Base-by-base conservation (phyloP, 2,113 vertebrate species). In the Pollachius pollachius region DNA sequence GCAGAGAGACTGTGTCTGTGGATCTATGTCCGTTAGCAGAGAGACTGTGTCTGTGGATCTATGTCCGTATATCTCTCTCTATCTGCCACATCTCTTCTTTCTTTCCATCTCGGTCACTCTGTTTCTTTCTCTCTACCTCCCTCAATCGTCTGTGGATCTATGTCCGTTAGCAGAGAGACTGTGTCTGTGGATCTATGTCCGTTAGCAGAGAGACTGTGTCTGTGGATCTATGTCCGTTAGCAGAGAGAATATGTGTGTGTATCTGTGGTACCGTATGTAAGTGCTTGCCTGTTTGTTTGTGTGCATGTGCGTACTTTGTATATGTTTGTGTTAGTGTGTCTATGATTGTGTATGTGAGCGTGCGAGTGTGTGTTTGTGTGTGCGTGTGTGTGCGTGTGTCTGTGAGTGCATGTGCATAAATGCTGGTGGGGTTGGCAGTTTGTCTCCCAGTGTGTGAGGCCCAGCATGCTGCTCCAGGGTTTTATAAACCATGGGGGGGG, bases 381-480 rank as follows among this genome's bases (percentile, higher is more conserved):
- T 23, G n/a, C 6, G 41, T 52, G 41, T 16, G 48, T 65, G 12
- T 57, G 30, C 41, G 41, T 60, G 73, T 68, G 64, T 71, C 34
- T 69, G 73, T 69, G 48, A 57, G 65, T 5, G 12, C 66, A 66
- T 57, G 54, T 62, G 60, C 21, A 21, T 25, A 25, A 23, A 15
- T 25, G 60, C 41, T 62, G 60, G 8, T 9, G 19, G 13, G 21
- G 11, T 23, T 62, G 60, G 57, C 75, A 82, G 78, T 87, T 81
- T 83, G 78, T 85, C 69, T 82, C 79, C 79, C 81, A 54, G 87
- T 84, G 79, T 87, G 78, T 77, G 76, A 69, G 76, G 78, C 75
- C 77, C 41, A 70, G 82, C 72, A 73, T 72, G 64, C 76, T 76
- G 71, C 85, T 82, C 79, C 72, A 68, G 78, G 83, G 84, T 67